These are phyloP conservation scores for Paedocypris micromegethes DNA, from an alignment of 2,797 vertebrate genomes.

Conservation along the genomic window DNA sequence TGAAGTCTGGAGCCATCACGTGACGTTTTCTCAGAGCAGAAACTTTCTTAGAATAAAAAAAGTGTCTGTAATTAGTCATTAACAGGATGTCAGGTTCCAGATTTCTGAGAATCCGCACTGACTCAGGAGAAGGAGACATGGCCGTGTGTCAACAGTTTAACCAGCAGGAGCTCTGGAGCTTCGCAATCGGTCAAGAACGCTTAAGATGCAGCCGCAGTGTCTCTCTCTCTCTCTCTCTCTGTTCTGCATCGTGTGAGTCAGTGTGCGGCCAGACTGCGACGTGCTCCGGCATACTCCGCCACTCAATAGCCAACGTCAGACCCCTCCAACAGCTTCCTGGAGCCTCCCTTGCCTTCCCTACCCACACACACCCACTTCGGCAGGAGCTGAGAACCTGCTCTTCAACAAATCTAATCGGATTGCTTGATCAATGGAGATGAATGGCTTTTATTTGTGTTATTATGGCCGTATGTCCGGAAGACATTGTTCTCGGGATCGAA, in stretches of 20 bases:
- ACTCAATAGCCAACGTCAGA: slow-evolving; percentile 44
- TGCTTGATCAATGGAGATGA: no score
- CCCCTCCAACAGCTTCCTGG: slow-evolving; percentile 43
- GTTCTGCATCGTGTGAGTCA: slow-evolving; percentile 42
- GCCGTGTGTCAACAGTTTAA: slow-evolving; percentile 31
- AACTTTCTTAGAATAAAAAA: slow-evolving; percentile 27
- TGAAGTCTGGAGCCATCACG: not conserved
- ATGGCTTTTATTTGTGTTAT: no score
- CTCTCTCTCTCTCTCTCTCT: slow-evolving; percentile 46
- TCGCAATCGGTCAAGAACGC: slow-evolving; percentile 32
- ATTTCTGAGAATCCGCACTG: slow-evolving; percentile 31
- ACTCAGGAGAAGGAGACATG: slow-evolving; percentile 26
- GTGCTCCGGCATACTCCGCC: slow-evolving; percentile 43
- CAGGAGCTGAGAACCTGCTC: slow-evolving; percentile 30
- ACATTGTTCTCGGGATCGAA: no score
- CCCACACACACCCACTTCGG: slow-evolving; percentile 20
- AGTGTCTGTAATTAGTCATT: slow-evolving; percentile 16
- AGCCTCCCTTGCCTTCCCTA: slow-evolving; percentile 26
- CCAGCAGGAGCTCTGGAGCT: slow-evolving; percentile 34
- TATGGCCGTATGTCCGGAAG: no score
- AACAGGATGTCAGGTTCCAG: slow-evolving; percentile 28
- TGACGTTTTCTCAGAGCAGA: slow-evolving; percentile 1
- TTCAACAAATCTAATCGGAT: not conserved
- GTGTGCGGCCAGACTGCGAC: slow-evolving; percentile 40
- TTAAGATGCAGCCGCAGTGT: slow-evolving; percentile 46